Evolutionary conservation across 2,888 invertebrate genomes (phyloP), one percentile per base, ranked within the genome.

Genomic region (Drosophila robusta): DNA sequence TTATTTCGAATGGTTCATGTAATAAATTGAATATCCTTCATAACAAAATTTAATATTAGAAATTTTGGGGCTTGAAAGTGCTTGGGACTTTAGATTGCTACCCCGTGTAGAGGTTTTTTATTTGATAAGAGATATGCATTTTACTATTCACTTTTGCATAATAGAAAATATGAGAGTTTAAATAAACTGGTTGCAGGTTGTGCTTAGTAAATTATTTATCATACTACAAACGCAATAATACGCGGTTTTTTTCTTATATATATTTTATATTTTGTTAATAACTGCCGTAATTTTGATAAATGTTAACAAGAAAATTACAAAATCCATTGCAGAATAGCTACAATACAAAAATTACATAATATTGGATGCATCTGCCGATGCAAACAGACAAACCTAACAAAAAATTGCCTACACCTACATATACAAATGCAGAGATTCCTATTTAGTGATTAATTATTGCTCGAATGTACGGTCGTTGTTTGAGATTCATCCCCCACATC

Each of bases 351-450:
- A 46, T 22, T 18, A 41, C 49, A 63, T 46, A 50, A 38, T 41
- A 52, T 41, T 41, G 18, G 45, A 44, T 38, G 44, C 12, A 29
- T 50, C 41, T 38, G 34, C n/a, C 44, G 46, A 55, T 39, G 29
- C 18, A 46, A 57, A 51, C 57, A 62, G 61, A 52, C 58, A 58
- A 71, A 75, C 50, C 46, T 75, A 75, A 63, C 47, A 75, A 72
- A 55, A 49, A 72, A 67, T 44, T 54, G 62, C 46, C 58, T 58
- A 74, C 44, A 50, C 18, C 56, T 62, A 69, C 44, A 52, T 50
- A 65, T 80, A 77, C 63, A 88, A 89, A 86, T 89, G 85, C 85
- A 75, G 85, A 89, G 87, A 89, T 85, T 85, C 77, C 75, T 68
- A 77, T 57, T 57, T 70, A 47, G 64, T 82, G 83, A 79, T 87